These are phyloP conservation scores for Cydia pomonella DNA, from an alignment of 1,140 invertebrate genomes.

Conservation along the genomic window DNA sequence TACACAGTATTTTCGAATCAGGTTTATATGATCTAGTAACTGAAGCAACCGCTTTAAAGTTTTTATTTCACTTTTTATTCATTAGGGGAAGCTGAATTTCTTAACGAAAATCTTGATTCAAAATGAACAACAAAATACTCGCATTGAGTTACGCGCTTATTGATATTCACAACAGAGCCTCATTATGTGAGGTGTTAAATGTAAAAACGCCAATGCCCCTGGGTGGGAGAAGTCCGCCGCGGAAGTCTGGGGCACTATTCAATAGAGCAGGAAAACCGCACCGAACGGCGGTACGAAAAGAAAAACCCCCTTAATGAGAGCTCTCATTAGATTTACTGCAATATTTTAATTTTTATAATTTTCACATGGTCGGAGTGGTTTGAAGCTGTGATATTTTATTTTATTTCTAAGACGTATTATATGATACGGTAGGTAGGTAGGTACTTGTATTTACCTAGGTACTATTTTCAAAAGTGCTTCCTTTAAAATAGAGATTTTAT, in stretches of 20 bases:
- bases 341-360: slow-evolving; percentile 12
- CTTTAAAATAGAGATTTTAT: too few species aligned
- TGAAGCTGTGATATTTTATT: not conserved
- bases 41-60: too few species aligned
- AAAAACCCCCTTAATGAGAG: slow-evolving; percentile 56
- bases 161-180: slow-evolving; percentile 46
- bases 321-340: slow-evolving; percentile 49
- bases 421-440: too few species aligned
- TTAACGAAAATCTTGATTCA: not conserved
- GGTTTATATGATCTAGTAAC: too few species aligned
- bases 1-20: not conserved
- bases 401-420: not conserved
- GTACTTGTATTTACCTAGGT: too few species aligned
- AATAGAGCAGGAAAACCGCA: slow-evolving; percentile 51
- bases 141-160: slow-evolving; percentile 1
- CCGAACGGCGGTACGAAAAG: slow-evolving; percentile 45
- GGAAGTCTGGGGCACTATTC: slow-evolving; percentile 54
- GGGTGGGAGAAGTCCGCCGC: slow-evolving; percentile 45
- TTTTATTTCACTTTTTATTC: not conserved
- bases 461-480: too few species aligned
- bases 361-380: not conserved
- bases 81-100: not conserved
- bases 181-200: slow-evolving; percentile 60
- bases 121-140: not conserved
- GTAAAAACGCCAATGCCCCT: slow-evolving; percentile 53